A percentile compares a stretch with the other conserved stretches of the same genome.
These are phyloP conservation scores for Crocuta crocuta DNA, from an alignment of 2,113 vertebrate species.

Conservation along the genomic window DNA sequence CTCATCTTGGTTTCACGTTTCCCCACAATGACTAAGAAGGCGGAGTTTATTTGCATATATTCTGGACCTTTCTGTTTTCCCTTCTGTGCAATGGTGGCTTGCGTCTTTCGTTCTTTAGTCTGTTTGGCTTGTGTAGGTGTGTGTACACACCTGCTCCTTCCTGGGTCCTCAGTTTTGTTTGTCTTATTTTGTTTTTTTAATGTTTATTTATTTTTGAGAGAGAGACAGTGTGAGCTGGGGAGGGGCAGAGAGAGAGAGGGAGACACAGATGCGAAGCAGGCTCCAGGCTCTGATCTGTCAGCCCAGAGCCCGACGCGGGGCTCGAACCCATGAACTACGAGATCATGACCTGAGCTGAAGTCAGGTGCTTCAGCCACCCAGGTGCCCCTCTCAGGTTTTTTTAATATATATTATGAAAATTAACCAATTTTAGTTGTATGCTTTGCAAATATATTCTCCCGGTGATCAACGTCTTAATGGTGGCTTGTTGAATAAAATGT, in stretches of 20 bases:
- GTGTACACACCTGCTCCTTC: fast-evolving
- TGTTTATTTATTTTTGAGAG: too few relatives aligned
- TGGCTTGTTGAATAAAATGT: neutral
- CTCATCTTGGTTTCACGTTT: neutral
- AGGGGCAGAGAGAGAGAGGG: too few relatives aligned
- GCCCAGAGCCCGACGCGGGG: fast-evolving
- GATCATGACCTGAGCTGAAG: too few relatives aligned
- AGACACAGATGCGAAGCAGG: too few relatives aligned
- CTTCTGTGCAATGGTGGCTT: neutral
- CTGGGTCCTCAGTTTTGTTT: too few relatives aligned
- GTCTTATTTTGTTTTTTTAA: neutral
- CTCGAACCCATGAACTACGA: too few relatives aligned
- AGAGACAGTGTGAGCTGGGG: too few relatives aligned
- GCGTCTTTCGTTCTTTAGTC: neutral
- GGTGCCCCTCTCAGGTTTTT: neutral
- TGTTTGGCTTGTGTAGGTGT: neutral
- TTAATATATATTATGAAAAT: neutral
- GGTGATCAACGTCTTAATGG: neutral
- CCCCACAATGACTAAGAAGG: neutral
- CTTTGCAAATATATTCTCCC: neutral
- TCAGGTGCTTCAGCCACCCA: too few relatives aligned
- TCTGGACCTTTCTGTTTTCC: too few relatives aligned
- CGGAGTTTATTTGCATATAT: neutral
- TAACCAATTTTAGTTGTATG: neutral
- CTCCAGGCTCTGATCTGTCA: too few relatives aligned